phyloP scores from a whole-genome alignment of 2,797 vertebrate genomes.

The Pogoniulus pusillus region DNA sequence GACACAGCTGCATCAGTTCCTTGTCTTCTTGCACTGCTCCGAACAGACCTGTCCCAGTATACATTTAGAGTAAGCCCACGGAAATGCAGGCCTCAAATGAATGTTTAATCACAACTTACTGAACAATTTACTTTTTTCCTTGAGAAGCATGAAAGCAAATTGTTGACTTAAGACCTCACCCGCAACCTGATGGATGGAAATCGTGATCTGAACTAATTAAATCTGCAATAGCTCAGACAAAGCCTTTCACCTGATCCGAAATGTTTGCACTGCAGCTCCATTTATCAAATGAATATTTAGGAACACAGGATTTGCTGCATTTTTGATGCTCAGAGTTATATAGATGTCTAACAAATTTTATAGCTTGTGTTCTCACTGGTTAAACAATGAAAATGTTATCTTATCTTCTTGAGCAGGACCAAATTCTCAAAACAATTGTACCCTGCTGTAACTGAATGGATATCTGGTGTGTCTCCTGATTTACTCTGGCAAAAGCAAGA shows the following conservation, averaged over 20 bases:
- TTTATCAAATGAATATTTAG: not conserved
- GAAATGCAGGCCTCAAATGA: not conserved
- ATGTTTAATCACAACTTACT: not conserved
- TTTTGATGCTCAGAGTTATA: not conserved
- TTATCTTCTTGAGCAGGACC: not conserved
- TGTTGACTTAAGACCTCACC: not conserved
- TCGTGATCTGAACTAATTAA: not conserved
- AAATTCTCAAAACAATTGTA: not conserved
- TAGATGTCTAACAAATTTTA: not conserved
- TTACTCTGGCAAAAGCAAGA: not conserved
- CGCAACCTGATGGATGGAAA: not conserved
- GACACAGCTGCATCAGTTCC: not conserved
- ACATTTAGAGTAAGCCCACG: not conserved
- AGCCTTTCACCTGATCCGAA: not conserved
- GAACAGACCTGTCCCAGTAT: not conserved
- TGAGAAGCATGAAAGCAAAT: not conserved
- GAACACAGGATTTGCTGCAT: rapidly evolving
- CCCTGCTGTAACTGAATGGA: not conserved
- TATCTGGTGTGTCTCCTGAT: not conserved
- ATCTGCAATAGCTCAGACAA: not conserved
- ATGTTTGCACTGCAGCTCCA: not conserved
- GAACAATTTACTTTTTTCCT: not conserved
- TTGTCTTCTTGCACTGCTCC: not conserved
- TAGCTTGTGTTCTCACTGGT: not conserved
- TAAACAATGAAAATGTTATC: not conserved